Conservation (phyloP, 23 tunicate species). For the Halocynthia aurantium region DNA sequence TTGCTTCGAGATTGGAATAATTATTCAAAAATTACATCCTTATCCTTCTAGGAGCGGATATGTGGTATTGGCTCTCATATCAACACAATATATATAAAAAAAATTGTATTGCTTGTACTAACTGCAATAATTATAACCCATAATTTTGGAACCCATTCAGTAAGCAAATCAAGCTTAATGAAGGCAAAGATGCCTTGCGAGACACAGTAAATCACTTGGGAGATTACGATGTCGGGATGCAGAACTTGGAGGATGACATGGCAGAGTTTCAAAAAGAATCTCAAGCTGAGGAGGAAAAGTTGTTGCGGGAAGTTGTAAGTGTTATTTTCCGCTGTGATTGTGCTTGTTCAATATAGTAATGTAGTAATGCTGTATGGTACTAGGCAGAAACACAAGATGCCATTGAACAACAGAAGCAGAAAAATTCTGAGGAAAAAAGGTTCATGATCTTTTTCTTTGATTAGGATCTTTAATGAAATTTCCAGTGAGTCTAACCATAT, state of each 20-base stretch:
- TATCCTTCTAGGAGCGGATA: not conserved
- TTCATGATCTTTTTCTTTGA: not conserved
- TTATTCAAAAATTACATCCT: not conserved
- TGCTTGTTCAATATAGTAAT: not conserved
- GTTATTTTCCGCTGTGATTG: not conserved
- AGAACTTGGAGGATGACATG: slow-evolving; percentile 58
- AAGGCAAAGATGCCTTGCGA: slow-evolving; percentile 50
- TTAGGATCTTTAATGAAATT: not conserved
- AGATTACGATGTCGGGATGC: slow-evolving; percentile 60
- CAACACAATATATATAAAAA: no score
- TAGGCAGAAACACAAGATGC: slow-evolving; percentile 45
- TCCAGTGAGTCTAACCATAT: not conserved
- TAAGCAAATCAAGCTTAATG: slow-evolving; percentile 63
- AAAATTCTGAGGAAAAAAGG: slow-evolving; percentile 62
- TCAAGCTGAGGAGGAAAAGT: slow-evolving; percentile 17
- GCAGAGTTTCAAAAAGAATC: slow-evolving; percentile 41
- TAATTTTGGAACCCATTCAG: slow-evolving; percentile 3
- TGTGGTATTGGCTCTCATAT: not conserved
- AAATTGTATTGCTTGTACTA: not conserved
- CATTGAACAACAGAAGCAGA: slow-evolving; percentile 38
- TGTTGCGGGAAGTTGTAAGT: slow-evolving; percentile 31
- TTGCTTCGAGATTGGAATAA: not conserved
- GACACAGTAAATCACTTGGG: slow-evolving; percentile 34
- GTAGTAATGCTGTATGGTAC: not conserved
- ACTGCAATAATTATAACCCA: not conserved